Conservation (phyloP, 2,888 invertebrate species). For the Drosophila nigricruria region DNA sequence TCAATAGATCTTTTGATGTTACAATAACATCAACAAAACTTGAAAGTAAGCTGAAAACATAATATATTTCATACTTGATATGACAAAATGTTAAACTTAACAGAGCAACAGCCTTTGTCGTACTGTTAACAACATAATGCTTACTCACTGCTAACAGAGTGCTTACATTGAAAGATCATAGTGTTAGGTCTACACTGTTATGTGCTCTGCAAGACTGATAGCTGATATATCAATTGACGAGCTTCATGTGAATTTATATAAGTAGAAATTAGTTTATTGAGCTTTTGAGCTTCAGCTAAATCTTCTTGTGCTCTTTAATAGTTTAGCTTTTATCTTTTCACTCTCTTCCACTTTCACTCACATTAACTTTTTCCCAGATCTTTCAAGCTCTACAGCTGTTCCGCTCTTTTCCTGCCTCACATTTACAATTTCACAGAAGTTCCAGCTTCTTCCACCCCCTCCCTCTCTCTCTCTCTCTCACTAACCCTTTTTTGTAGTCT, state of each 20-base stretch:
- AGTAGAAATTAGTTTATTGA: too few species aligned
- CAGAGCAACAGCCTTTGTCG: not conserved
- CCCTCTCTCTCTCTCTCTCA: not conserved
- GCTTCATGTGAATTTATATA: too few species aligned
- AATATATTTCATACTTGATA: not conserved
- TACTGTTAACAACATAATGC: not conserved
- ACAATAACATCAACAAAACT: not conserved
- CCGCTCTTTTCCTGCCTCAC: not conserved
- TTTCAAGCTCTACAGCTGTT: not conserved
- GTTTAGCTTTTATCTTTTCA: not conserved
- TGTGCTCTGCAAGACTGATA: too few species aligned
- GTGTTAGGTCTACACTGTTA: too few species aligned
- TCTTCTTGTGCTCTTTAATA: too few species aligned
- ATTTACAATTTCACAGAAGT: conserved; percentile 11
- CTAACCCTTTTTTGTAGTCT: conserved; percentile 9
- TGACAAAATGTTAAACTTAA: not conserved
- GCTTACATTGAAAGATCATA: too few species aligned
- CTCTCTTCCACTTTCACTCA: not conserved
- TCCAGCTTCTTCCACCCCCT: not conserved
- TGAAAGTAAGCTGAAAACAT: not conserved
- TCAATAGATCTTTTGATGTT: not conserved
- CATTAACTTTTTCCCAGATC: not conserved
- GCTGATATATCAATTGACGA: too few species aligned
- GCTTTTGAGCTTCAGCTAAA: too few species aligned
- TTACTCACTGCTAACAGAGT: not conserved